Conservation (phyloP, 2,113 vertebrate genomes). For the Alethe diademata region DNA sequence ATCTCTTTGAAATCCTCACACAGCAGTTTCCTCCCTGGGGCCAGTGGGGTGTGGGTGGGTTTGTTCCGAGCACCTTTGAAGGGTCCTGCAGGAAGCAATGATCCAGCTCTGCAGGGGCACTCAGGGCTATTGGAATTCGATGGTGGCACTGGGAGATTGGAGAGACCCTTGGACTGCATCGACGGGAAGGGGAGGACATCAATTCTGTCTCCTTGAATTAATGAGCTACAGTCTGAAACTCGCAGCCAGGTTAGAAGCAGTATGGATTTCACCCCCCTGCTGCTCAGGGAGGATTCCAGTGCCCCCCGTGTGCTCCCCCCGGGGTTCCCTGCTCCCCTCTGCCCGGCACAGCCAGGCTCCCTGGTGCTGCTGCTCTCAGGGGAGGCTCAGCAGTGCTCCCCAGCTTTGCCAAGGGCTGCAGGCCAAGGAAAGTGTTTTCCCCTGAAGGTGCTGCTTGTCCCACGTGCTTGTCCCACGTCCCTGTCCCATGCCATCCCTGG, state of each 20-base stretch:
- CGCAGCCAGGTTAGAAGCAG: constrained; percentile 38
- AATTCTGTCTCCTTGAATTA: constrained; percentile 62
- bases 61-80: background rate
- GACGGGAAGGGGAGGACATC: constrained; percentile 39
- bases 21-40: background rate
- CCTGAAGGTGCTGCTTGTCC: rapidly evolving
- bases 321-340: background rate
- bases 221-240: constrained; percentile 63
- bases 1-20: background rate
- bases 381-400: rapidly evolving
- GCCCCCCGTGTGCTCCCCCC: background rate
- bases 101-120: constrained; percentile 38
- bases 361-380: rapidly evolving
- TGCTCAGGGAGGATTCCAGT: background rate
- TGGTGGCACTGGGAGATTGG: constrained; percentile 32
- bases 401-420: background rate
- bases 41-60: rapidly evolving
- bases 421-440: too few relatives aligned
- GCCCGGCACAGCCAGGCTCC: background rate
- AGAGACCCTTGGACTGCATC: constrained; percentile 60
- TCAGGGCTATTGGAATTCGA: constrained; percentile 63
- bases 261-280: constrained; percentile 20
- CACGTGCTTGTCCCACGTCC: rapidly evolving
- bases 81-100: background rate
- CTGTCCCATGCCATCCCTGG: background rate